Percentiles rank a stretch among this genome's conserved stretches.
Evolutionary conservation across 2,113 vertebrate species (phyloP).

Genomic region (Alouatta palliata): DNA sequence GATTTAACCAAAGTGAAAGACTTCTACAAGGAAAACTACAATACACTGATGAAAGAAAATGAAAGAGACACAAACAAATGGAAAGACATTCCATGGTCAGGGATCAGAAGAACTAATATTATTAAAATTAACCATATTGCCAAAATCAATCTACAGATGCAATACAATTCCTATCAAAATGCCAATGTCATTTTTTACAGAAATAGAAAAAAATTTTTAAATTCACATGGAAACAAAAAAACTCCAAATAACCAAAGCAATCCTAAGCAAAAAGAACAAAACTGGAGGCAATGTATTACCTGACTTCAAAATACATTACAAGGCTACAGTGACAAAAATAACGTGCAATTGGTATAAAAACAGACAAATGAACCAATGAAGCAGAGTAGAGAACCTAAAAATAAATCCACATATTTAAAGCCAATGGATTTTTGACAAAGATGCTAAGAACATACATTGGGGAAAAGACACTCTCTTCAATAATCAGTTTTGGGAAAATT

Average conservation of each 20-base stretch:
- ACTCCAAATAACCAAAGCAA: not conserved
- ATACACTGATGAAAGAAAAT: not conserved
- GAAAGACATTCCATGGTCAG: not conserved
- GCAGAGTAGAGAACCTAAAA: not conserved
- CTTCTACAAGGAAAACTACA: not conserved
- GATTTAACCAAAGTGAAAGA: not conserved
- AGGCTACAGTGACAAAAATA: not conserved
- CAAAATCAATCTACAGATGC: not conserved
- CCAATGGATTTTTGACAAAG: not conserved
- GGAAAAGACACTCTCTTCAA: not conserved
- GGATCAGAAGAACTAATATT: not conserved
- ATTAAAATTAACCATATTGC: not conserved
- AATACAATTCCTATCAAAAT: not conserved
- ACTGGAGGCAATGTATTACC: not conserved
- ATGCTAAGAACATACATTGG: not conserved
- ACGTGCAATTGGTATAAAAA: not conserved
- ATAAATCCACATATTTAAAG: not conserved
- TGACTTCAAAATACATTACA: not conserved
- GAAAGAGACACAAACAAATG: not conserved
- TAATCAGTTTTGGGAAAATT: not conserved
- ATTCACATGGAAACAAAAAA: not conserved
- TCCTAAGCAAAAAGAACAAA: not conserved
- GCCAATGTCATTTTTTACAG: not conserved
- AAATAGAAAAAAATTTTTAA: not conserved
- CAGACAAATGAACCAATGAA: not conserved